A percentile compares a stretch with the other conserved stretches of the same genome.
Evolutionary conservation across 2,888 invertebrate species (phyloP).

Genomic region (Neria commutata): DNA sequence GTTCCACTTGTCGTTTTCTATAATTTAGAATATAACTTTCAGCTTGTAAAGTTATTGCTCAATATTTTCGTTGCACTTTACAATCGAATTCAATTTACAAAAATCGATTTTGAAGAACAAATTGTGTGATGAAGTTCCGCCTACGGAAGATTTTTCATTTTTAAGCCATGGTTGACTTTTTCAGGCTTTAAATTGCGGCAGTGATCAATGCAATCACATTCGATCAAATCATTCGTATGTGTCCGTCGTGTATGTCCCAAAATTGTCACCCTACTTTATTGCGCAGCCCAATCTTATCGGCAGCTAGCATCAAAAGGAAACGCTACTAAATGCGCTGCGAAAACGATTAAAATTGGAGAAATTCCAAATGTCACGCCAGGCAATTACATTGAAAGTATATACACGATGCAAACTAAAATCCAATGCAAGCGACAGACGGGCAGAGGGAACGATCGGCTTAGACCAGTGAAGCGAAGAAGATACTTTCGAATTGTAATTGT

Average conservation of each 20-base stretch:
- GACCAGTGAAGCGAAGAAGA: conserved; percentile 11
- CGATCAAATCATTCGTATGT: background rate
- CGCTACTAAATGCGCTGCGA: background rate
- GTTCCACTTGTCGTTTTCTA: too few relatives aligned
- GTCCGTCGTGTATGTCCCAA: background rate
- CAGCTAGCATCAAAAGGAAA: conserved; percentile 4
- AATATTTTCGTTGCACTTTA: too few relatives aligned
- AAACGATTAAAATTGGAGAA: background rate
- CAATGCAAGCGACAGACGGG: background rate
- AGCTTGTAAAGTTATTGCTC: too few relatives aligned
- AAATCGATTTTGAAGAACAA: too few relatives aligned
- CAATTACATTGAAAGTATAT: background rate
- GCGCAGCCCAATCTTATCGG: background rate
- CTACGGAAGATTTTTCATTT: too few relatives aligned
- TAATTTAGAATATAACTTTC: too few relatives aligned
- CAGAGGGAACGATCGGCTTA: too few relatives aligned
- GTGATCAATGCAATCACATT: background rate
- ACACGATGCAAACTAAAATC: background rate
- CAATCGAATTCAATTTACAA: too few relatives aligned
- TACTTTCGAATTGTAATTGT: conserved; percentile 7
- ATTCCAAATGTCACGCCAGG: too few relatives aligned
- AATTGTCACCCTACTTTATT: conserved; percentile 2
- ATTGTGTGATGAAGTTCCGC: too few relatives aligned
- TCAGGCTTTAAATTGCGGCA: too few relatives aligned
- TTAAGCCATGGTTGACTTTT: too few relatives aligned